Evolutionary conservation across 2,888 invertebrate genomes (phyloP), one percentile per base, ranked within the genome.

Genomic region (Dione juno): DNA sequence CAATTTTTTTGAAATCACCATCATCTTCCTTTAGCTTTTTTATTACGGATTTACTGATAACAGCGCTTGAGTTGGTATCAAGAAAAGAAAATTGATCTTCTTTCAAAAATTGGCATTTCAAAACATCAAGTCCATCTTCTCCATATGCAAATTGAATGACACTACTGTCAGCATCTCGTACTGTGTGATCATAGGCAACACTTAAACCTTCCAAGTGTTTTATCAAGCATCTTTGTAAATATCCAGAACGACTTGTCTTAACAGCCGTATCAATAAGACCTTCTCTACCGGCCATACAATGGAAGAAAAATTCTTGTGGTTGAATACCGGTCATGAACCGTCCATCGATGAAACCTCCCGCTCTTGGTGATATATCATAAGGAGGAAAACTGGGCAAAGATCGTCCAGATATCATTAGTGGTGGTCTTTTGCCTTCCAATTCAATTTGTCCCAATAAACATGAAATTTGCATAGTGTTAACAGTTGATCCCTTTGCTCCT

Each of bases 201-300:
- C 94, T 95, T n/a, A 99, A 88, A 7, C 99, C 99, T 93, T 99
- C 99, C 74, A 99, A 93, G 93, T 99, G 99, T 88, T 99, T 99
- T 70, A 99, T 97, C 10, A 99, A 93, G 89, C 99, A 99, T 75
- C 99, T 94, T 89, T 99, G 99, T 69, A 99, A 93, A 87, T 99
- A 99, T 78, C 99, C 99, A 79, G 99, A 99, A 74, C 99, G 95
- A 91, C 98, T 99, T 0, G 99, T 99, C 94, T 99, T 99, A 0
- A 99, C 99, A 75, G 99, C 99, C 5, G 99, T 99, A 95, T 99
- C 99, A 80, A 99, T 98, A 67, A 99, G 95, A 94, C 99, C 98
- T 95, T 99, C 99, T 88, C 99, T 95, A 68, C 99, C 99, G 67
- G 99, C 99, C 99, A 99, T 99, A 84, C 99, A 99, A 94, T 99